phyloP scores from a whole-genome alignment of 2,888 invertebrate species.

The Frankliniella fusca region DNA sequence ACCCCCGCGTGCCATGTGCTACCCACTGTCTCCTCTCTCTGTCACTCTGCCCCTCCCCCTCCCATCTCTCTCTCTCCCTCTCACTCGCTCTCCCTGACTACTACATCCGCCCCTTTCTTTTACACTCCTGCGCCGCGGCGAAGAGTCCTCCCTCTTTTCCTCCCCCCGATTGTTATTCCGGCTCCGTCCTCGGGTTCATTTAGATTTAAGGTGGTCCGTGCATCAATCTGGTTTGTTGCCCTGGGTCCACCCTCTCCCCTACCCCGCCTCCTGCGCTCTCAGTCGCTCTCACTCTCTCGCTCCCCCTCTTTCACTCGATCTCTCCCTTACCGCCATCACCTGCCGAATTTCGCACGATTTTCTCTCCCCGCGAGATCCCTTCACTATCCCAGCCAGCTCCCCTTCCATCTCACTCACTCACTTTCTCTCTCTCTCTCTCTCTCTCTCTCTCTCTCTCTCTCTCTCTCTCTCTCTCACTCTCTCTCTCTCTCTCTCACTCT shows the following conservation, averaged over 20 bases:
- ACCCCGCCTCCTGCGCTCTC: neutral
- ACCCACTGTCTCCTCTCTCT: neutral
- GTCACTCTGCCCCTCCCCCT: neutral
- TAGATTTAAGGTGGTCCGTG: conserved; percentile 22
- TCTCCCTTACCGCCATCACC: neutral
- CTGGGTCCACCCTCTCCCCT: neutral
- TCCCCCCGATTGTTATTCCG: neutral
- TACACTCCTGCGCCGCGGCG: neutral
- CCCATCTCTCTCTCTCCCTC: neutral
- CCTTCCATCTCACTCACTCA: neutral
- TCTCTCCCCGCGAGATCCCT: neutral
- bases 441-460: neutral
- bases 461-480: neutral
- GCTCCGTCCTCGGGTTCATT: neutral
- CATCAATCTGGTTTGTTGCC: conserved; percentile 20
- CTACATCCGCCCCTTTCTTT: neutral
- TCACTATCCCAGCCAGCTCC: neutral
- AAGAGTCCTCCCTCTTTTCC: neutral
- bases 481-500: too few relatives aligned
- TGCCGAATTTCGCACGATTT: conserved; percentile 20
- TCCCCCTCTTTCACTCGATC: neutral
- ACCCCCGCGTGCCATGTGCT: too few relatives aligned
- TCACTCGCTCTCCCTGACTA: neutral
- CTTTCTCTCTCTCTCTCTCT: neutral
- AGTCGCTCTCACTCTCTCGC: neutral